Evolutionary conservation across 2,888 invertebrate genomes (phyloP).

Genomic region (Stenoptilia bipunctidactyla): DNA sequence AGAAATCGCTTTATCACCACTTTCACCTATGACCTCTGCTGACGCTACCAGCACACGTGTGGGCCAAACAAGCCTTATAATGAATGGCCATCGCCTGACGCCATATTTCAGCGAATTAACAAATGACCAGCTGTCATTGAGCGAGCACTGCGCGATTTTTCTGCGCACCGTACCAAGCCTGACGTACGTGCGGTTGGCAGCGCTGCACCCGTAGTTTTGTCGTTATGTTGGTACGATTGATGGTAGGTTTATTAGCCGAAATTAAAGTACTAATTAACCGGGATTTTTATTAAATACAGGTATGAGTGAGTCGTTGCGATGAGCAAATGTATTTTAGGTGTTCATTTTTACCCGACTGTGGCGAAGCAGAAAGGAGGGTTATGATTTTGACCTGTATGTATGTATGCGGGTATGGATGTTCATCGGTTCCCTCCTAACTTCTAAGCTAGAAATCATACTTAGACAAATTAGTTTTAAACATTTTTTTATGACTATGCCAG

Average conservation of each 20-base stretch:
- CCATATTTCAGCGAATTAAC: constrained; percentile 70
- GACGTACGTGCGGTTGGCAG: constrained; percentile 61
- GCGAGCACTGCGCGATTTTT: constrained; percentile 62
- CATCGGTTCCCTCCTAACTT: no score
- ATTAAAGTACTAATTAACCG: no score
- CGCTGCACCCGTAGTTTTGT: constrained; percentile 16
- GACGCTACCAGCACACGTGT: constrained; percentile 51
- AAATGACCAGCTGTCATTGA: constrained; percentile 62
- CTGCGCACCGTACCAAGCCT: constrained; percentile 60
- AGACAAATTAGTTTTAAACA: no score
- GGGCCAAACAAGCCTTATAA: constrained; percentile 66
- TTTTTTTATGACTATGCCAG: no score
- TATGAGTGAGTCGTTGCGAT: no score
- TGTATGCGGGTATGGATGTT: no score
- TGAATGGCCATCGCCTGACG: constrained; percentile 63
- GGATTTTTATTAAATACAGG: no score
- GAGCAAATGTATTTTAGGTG: no score
- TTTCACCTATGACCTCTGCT: constrained; percentile 19
- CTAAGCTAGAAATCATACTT: no score
- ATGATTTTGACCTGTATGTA: no score
- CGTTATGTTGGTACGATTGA: constrained; percentile 16
- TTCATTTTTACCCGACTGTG: no score
- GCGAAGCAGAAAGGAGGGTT: no score
- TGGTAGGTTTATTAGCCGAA: neutral
- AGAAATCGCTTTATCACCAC: neutral